Evolutionary conservation across 2,797 vertebrate genomes (phyloP).

Genomic region (Ctenopoma kingsleyae): DNA sequence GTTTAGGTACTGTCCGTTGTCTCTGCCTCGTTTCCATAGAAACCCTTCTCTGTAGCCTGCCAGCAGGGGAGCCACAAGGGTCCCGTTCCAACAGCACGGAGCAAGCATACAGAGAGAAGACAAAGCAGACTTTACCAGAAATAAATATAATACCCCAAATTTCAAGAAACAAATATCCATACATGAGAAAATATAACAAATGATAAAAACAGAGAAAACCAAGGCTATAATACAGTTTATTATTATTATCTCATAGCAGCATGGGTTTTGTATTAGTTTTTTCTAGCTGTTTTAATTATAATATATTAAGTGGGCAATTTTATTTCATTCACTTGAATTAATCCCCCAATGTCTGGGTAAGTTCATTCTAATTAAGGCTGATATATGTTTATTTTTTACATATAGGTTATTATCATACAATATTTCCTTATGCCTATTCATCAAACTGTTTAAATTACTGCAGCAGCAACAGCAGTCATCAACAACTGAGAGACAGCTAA

Average conservation of each 20-base stretch:
- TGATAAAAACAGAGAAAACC: no score
- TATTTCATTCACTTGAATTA: no score
- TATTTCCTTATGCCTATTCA: background rate
- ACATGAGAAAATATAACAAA: background rate
- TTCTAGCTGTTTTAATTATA: no score
- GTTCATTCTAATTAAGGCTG: no score
- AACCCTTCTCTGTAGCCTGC: conserved; percentile 96
- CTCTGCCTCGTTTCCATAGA: conserved; percentile 95
- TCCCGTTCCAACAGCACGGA: conserved; percentile 11
- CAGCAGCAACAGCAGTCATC: background rate
- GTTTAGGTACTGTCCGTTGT: conserved; percentile 95
- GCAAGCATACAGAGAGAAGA: conserved; percentile 3
- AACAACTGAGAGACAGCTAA: background rate
- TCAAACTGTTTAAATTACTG: background rate
- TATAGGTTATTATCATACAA: background rate
- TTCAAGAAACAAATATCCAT: background rate
- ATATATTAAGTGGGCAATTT: no score
- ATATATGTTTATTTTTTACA: background rate
- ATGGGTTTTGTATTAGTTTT: no score
- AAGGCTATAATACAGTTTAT: no score
- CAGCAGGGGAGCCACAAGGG: conserved; percentile 31
- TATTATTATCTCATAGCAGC: no score
- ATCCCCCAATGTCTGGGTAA: no score
- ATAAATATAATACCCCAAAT: background rate
- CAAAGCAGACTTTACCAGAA: background rate